Base-by-base conservation (phyloP, 2,797 vertebrate genomes). In the Pelochelys cantorii region DNA sequence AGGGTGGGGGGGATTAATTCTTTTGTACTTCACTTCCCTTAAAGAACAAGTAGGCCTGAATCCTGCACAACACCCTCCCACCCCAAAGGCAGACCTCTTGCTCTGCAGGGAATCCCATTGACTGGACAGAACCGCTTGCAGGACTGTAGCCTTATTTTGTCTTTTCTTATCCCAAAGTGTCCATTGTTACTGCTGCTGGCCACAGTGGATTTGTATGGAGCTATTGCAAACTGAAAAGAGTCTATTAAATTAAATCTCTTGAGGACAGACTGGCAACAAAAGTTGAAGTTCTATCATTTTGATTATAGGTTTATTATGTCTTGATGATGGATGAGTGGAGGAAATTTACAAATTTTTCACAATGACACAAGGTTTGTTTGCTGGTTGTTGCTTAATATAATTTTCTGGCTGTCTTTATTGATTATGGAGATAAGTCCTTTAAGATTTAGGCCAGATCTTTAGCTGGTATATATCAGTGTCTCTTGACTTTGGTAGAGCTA, bases 221-320 rank as follows among this genome's bases (percentile, higher is more conserved):
- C 3, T 78, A 68, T 55, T 81, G 65, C 29, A 23, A 77, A 27
- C 54, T n/a, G 53, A 54, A 92, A 68, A 82, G 12, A 83, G 34
- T 37, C 88, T 88, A 95, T 89, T 95, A 91, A 85, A 93, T 94
- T 91, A 96, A 94, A 90, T 91, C 79, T 87, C 59, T 93, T 94
- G 90, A 91, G 84, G 88, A 88, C 94, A 95, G 93, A 93, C 90
- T 96, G 97, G 91, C 96, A 97, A 89, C 81, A 88, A 78, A 85
- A 87, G 92, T 84, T 95, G 85, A 92, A 95, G 87, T 95, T 90
- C 94, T 90, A 94, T 88, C 55, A 94, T 96, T 98, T 96, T 98
- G 93, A 96, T 96, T 96, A 93, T 86, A 92, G 90, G 91, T 96
- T 97, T 96, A 96, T 97, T 97, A 95, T 93, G 92, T 81, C 89